phyloP scores from a whole-genome alignment of 2,113 vertebrate genomes.

The Alligator sinensis region DNA sequence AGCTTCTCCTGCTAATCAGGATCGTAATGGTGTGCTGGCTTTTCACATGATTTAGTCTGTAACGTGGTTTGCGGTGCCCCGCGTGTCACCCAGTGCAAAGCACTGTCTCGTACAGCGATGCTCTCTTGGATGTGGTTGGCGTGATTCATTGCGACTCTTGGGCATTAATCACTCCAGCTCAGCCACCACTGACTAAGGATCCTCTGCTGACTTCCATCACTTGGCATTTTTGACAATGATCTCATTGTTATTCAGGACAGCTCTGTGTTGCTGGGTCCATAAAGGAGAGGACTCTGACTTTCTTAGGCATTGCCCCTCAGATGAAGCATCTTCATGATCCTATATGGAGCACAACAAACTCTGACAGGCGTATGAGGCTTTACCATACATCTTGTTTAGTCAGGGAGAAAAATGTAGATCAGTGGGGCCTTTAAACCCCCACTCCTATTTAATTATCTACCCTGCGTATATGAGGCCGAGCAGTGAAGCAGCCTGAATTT shows the following conservation, averaged over 20 bases:
- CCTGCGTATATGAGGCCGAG: too few relatives aligned
- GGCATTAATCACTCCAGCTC: background rate
- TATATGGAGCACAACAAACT: background rate
- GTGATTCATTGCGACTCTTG: background rate
- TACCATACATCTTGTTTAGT: too few relatives aligned
- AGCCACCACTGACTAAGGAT: constrained; percentile 4
- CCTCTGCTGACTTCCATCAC: too few relatives aligned
- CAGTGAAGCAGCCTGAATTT: too few relatives aligned
- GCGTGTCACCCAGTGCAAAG: background rate
- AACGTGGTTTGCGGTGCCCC: constrained; percentile 22
- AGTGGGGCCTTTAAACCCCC: too few relatives aligned
- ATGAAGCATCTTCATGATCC: background rate
- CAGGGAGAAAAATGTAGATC: too few relatives aligned
- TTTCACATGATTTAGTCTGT: constrained; percentile 49
- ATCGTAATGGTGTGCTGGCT: background rate
- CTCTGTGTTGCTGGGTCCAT: accelerated
- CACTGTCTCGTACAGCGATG: background rate
- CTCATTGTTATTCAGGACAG: background rate
- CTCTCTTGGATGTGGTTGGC: background rate
- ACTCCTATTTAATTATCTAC: too few relatives aligned
- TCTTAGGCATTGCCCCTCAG: accelerated
- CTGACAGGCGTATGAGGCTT: too few relatives aligned
- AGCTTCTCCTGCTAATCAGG: background rate
- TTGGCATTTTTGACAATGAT: constrained; percentile 5
- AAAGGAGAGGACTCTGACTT: background rate